Conservation (phyloP, 2,113 vertebrate species). For the Alouatta palliata region DNA sequence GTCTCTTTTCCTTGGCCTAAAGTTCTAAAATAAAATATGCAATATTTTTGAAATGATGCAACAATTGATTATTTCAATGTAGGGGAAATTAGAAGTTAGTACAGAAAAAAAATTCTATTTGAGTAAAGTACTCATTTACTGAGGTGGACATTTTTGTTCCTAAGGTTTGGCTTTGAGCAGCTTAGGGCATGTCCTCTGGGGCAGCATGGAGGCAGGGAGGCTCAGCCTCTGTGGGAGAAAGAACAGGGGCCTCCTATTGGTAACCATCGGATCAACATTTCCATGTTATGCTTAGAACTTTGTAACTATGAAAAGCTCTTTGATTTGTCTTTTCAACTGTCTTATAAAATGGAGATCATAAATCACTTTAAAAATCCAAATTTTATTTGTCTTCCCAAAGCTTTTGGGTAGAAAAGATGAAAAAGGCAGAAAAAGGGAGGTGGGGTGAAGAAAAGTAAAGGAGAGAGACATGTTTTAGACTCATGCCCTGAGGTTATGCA, state of each 20-base stretch:
- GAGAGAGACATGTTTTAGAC: background rate
- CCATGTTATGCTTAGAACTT: background rate
- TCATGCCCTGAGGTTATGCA: background rate
- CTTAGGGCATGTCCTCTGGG: background rate
- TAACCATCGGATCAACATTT: too few species aligned
- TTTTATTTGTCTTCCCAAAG: background rate
- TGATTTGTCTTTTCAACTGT: background rate
- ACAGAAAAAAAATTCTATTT: background rate
- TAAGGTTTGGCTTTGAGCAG: background rate
- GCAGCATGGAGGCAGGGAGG: background rate
- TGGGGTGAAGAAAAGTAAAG: background rate
- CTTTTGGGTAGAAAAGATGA: background rate
- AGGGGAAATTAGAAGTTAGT: background rate
- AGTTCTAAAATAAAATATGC: background rate
- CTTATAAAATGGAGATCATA: background rate
- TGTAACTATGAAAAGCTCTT: background rate
- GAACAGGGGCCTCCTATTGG: background rate
- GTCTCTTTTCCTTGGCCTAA: background rate
- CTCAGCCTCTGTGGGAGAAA: background rate
- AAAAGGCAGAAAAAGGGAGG: background rate
- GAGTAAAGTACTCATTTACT: background rate
- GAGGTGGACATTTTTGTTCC: background rate
- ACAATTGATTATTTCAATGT: background rate
- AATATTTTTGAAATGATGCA: background rate
- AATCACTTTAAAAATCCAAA: background rate